Evolutionary conservation across 1,140 invertebrate genomes (phyloP).

Genomic region (Paralvinella palmiformis): DNA sequence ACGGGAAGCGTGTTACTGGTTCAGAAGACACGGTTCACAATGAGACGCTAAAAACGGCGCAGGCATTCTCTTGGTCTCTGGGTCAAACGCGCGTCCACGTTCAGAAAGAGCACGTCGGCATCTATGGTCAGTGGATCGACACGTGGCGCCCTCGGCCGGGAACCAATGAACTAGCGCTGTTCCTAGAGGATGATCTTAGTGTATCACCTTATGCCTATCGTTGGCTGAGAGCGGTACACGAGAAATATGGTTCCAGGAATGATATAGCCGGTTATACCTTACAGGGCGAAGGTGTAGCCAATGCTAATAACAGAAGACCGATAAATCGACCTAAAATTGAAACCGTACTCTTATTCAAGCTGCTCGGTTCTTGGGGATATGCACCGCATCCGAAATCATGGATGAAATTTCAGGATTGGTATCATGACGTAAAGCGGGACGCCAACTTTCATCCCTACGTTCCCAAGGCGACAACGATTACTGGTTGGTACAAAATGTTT

Average conservation of each 20-base stretch:
- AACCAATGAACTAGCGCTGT: constrained; percentile 16
- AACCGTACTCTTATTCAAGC: constrained; percentile 11
- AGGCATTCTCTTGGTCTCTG: too few relatives aligned
- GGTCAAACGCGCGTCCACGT: constrained; percentile 5
- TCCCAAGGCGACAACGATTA: background rate
- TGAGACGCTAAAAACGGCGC: too few relatives aligned
- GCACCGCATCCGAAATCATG: constrained; percentile 12
- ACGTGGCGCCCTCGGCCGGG: constrained; percentile 18
- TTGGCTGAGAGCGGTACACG: constrained; percentile 27
- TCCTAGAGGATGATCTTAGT: constrained; percentile 20
- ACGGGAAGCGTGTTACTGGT: too few relatives aligned
- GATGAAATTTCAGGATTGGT: constrained; percentile 14
- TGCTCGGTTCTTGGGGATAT: constrained; percentile 17
- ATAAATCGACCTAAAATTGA: constrained; percentile 5
- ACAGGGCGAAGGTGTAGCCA: constrained; percentile 9
- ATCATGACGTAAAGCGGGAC: background rate
- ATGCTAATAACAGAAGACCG: background rate
- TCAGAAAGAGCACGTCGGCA: constrained; percentile 15
- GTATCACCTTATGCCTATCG: constrained; percentile 12
- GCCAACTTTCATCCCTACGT: background rate
- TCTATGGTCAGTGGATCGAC: constrained; percentile 22
- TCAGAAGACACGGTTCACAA: too few relatives aligned
- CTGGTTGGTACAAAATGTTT: constrained; percentile 6
- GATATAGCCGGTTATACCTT: constrained; percentile 11
- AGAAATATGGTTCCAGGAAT: constrained; percentile 23